These are phyloP conservation scores for Rhinopithecus roxellana DNA, from an alignment of 2,113 vertebrate species.

Conservation along the genomic window DNA sequence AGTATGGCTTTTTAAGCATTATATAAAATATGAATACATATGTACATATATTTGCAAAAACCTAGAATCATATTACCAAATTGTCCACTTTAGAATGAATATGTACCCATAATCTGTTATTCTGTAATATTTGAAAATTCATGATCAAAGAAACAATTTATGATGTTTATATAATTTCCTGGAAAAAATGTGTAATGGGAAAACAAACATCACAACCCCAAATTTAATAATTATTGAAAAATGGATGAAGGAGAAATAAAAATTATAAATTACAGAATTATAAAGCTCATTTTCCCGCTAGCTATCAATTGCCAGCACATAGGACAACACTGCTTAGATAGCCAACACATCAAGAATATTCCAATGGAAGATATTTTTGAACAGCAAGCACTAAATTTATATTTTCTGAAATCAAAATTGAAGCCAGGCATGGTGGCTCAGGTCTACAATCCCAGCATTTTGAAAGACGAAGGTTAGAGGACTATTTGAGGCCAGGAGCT, in stretches of 20 bases:
- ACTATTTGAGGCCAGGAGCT: too few species aligned
- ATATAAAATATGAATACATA: neutral
- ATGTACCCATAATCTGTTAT: neutral
- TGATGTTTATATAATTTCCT: neutral
- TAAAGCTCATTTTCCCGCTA: neutral
- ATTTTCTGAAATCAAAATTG: neutral
- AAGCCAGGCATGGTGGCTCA: too few species aligned
- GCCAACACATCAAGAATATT: neutral
- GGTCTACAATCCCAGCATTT: too few species aligned
- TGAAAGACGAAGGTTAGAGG: too few species aligned
- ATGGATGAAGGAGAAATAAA: neutral
- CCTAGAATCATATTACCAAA: neutral
- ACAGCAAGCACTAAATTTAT: neutral
- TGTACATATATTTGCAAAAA: neutral
- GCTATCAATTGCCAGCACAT: neutral
- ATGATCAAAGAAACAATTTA: neutral
- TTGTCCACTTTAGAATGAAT: neutral
- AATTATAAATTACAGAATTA: neutral
- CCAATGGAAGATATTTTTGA: neutral
- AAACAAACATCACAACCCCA: neutral
- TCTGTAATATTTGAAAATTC: constrained; percentile 5
- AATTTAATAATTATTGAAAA: neutral
- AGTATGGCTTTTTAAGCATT: neutral
- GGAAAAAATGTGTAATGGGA: neutral
- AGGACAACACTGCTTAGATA: neutral